Evolutionary conservation across 53 echinoderm and acorn worm genomes (phyloP).

Genomic region (Zoroaster sp.): DNA sequence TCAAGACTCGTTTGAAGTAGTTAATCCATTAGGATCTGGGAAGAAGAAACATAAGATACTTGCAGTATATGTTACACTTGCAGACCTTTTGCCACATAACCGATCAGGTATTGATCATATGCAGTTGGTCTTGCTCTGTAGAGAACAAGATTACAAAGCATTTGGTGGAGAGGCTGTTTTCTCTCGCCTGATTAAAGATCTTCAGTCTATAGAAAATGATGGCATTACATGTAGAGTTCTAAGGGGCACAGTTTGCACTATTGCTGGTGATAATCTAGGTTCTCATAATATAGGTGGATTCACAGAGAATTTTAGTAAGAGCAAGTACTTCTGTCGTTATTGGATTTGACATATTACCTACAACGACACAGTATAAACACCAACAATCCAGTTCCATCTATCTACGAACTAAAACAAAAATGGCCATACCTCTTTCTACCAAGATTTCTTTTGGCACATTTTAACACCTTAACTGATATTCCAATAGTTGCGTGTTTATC

Average conservation of each 20-base stretch:
- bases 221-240: conserved; percentile 19
- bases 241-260: conserved; percentile 23
- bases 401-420: neutral
- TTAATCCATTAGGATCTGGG: conserved; percentile 64
- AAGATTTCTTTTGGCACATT: neutral
- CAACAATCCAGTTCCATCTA: conserved; percentile 26
- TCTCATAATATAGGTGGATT: conserved; percentile 57
- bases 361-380: neutral
- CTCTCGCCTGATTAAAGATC: conserved; percentile 12
- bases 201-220: conserved; percentile 45
- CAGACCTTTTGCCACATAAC: conserved; percentile 47
- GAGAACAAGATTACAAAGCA: conserved; percentile 41
- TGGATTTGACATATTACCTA: neutral
- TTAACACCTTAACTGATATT: neutral
- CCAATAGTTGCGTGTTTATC: neutral
- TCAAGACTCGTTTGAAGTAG: conserved; percentile 64
- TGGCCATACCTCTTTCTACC: neutral
- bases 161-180: conserved; percentile 53
- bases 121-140: conserved; percentile 56
- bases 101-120: too few relatives aligned
- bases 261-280: conserved; percentile 45
- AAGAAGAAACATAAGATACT: conserved; percentile 68
- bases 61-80: conserved; percentile 61
- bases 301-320: conserved; percentile 39
- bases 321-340: conserved; percentile 17